Percentiles rank a stretch among this genome's conserved stretches.
phyloP scores from a whole-genome alignment of 2,888 invertebrate species.

The Argynnis bischoffii region DNA sequence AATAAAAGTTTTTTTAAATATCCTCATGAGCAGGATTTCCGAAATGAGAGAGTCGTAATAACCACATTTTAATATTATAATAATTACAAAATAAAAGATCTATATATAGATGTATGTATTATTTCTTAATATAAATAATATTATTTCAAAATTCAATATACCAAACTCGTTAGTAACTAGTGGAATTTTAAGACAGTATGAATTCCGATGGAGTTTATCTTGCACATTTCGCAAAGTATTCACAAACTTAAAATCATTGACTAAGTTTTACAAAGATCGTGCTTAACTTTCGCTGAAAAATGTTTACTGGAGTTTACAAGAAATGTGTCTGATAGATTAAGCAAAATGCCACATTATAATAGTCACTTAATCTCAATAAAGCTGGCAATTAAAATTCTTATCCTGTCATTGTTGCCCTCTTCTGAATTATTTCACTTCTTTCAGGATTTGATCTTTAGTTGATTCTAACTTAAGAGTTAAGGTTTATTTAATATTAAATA shows the following conservation, averaged over 20 bases:
- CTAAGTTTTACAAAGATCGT: not conserved
- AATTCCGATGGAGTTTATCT: not conserved
- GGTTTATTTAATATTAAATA: not conserved
- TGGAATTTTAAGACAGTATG: slow-evolving; percentile 7
- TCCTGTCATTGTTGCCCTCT: slow-evolving; percentile 55
- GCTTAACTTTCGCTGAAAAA: slow-evolving; percentile 6
- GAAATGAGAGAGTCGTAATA: no score
- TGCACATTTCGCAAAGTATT: not conserved
- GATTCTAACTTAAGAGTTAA: not conserved
- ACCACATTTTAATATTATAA: no score
- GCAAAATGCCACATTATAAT: slow-evolving; percentile 55
- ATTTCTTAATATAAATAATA: no score
- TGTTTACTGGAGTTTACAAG: slow-evolving; percentile 33
- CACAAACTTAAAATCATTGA: not conserved
- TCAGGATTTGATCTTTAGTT: not conserved
- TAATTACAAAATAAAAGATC: no score
- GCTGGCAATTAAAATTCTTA: slow-evolving; percentile 71
- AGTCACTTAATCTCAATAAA: slow-evolving; percentile 57
- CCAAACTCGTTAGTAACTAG: not conserved
- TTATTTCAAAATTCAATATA: no score
- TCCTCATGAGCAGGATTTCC: no score
- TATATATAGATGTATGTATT: no score
- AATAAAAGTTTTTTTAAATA: no score
- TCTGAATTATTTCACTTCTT: not conserved
- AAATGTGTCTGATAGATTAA: slow-evolving; percentile 54